phyloP scores from a whole-genome alignment of 1,140 invertebrate species.

The Drosophila rufa region DNA sequence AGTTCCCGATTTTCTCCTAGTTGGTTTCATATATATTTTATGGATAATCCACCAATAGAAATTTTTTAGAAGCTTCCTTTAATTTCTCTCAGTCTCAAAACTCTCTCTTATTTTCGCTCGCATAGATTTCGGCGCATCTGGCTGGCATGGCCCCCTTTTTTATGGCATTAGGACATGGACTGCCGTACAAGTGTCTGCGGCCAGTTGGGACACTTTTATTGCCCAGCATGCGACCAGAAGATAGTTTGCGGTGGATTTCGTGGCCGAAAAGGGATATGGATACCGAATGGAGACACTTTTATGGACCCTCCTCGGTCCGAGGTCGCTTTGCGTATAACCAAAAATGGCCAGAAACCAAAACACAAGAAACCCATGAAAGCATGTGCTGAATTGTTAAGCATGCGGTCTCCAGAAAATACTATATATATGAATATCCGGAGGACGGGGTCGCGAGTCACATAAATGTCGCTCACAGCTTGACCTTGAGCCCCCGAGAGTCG shows the following conservation, averaged over 20 bases:
- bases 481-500: conserved; percentile 53
- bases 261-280: conserved; percentile 55
- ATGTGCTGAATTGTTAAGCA: conserved; percentile 81
- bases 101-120: not conserved
- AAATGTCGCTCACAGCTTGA: conserved; percentile 77
- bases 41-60: not conserved
- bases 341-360: conserved; percentile 52
- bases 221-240: conserved; percentile 75
- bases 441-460: conserved; percentile 45
- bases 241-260: conserved; percentile 80
- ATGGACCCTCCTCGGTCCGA: conserved; percentile 25
- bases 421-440: not conserved
- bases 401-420: conserved; percentile 47
- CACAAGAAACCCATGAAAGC: conserved; percentile 40
- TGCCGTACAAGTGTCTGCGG: conserved; percentile 68
- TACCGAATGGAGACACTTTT: conserved; percentile 49
- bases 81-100: too few species aligned
- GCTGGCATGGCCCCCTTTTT: conserved; percentile 56
- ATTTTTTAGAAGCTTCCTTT: too few species aligned
- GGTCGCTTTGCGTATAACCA: conserved; percentile 66
- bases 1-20: too few species aligned
- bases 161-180: conserved; percentile 74
- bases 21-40: too few species aligned
- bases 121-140: conserved; percentile 70
- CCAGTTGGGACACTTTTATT: conserved; percentile 76